Conservation (phyloP, 2,888 invertebrate genomes). For the Lycia hirtaria region DNA sequence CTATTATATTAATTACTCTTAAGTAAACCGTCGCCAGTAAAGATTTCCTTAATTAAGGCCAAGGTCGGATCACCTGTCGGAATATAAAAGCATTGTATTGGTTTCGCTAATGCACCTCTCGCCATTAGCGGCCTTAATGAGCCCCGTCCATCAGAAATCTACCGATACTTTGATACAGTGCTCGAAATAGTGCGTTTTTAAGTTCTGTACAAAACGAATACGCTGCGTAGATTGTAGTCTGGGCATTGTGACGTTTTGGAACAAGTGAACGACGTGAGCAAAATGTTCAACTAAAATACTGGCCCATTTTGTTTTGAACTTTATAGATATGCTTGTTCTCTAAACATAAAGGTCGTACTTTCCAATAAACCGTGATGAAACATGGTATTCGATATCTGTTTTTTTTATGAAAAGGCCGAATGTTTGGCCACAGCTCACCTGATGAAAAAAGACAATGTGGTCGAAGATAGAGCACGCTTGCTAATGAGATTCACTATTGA, state of each 20-base stretch:
- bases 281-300: too few relatives aligned
- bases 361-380: too few relatives aligned
- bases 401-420: too few relatives aligned
- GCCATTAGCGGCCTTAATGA: slow-evolving; percentile 32
- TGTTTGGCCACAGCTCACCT: too few relatives aligned
- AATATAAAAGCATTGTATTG: slow-evolving; percentile 30
- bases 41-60: slow-evolving; percentile 16
- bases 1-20: neutral
- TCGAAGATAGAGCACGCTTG: too few relatives aligned
- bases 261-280: neutral
- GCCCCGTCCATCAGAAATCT: slow-evolving; percentile 23
- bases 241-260: neutral
- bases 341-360: too few relatives aligned
- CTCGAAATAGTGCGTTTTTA: neutral
- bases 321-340: too few relatives aligned
- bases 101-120: slow-evolving; percentile 27
- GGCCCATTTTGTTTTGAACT: too few relatives aligned
- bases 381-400: too few relatives aligned
- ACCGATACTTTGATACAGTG: slow-evolving; percentile 3
- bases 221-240: too few relatives aligned
- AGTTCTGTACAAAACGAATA: neutral
- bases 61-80: slow-evolving; percentile 24
- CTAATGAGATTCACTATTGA: too few relatives aligned
- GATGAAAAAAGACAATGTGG: too few relatives aligned
- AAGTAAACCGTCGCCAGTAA: slow-evolving; percentile 2